Evolutionary conservation across 1,140 invertebrate genomes (phyloP).

Genomic region (Phymastichus coffea): DNA sequence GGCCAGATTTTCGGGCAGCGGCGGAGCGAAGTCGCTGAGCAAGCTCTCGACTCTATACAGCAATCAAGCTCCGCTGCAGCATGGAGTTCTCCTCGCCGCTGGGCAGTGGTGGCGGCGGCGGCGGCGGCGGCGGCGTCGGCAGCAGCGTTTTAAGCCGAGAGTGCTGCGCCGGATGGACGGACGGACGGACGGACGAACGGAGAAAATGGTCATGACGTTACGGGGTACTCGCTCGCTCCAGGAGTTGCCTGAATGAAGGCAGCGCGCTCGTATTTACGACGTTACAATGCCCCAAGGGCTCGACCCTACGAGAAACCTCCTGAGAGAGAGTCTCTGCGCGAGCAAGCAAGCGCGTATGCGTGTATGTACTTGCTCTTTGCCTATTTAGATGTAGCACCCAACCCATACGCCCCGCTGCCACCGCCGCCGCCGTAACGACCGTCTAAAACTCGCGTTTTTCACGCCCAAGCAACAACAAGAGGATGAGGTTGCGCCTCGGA

Average conservation of each 20-base stretch:
- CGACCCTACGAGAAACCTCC: constrained; percentile 44
- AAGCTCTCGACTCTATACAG: too few relatives aligned
- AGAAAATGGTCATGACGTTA: constrained; percentile 44
- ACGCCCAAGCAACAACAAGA: background rate
- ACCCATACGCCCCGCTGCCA: background rate
- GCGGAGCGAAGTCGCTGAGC: too few relatives aligned
- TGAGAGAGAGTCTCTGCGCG: too few relatives aligned
- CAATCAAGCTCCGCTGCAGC: too few relatives aligned
- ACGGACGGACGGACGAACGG: too few relatives aligned
- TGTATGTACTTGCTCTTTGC: background rate
- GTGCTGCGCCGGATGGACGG: too few relatives aligned
- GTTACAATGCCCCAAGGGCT: constrained; percentile 57
- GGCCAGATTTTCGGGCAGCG: too few relatives aligned
- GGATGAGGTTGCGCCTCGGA: background rate
- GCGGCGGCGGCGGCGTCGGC: too few relatives aligned
- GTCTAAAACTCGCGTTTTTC: constrained; percentile 18
- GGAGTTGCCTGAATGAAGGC: constrained; percentile 31
- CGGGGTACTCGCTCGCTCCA: constrained; percentile 27
- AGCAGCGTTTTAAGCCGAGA: background rate
- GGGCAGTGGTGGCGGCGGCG: too few relatives aligned
- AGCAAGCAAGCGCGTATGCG: too few relatives aligned
- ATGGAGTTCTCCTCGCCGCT: too few relatives aligned
- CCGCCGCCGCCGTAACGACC: background rate
- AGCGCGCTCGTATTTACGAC: constrained; percentile 52
- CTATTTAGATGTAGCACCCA: background rate